Evolutionary conservation across 2,797 vertebrate species (phyloP), one percentile per base, ranked within the genome.

Genomic region (Onychomys torridus): DNA sequence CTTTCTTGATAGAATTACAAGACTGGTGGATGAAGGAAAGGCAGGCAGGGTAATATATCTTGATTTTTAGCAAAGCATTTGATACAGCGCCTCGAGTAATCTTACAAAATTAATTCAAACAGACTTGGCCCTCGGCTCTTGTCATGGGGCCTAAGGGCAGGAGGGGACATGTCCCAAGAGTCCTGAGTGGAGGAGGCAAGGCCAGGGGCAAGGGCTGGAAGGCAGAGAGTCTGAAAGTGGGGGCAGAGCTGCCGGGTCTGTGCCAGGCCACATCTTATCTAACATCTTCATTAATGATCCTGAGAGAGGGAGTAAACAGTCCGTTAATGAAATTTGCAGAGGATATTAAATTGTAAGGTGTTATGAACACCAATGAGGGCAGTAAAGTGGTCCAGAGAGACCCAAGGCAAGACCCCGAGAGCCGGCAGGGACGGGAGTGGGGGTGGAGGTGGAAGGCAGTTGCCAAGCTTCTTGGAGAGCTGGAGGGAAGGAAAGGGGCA

Each of bases 1-100:
- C 96, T 95, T 98, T 98, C 98, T 91, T 97, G 98, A 98, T 97
- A 96, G 98, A 98, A 98, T 94, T 98, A 97, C 98, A 98, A 97
- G 98, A 97, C 98, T 89, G 97, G 96, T 91, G 93, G 97, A 96
- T 96, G 98, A 98, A 98, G 97, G 32, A 5, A 98, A 97, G 71
- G 76, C 78, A 25, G 95, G 93, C 81, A 75, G 96, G 88, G 97
- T 96, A 97, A 96, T 92, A 94, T 96, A 97, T 98, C 97, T 98
- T 96, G 98, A 97, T 98, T 98, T 98, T 98, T 97, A 97, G 95
- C 49, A 95, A 97, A 98, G 93, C 6, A 12, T 94, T 98, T 87
- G 57, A 96, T 97, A 92, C 8, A n/a, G 84, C 52, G 17, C 96
- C 96, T 96, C 63, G 0, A 97, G 97, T 97, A 97, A 97, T 97